Conservation (phyloP, 2,797 vertebrate species). For the Sebastes steindachneri region DNA sequence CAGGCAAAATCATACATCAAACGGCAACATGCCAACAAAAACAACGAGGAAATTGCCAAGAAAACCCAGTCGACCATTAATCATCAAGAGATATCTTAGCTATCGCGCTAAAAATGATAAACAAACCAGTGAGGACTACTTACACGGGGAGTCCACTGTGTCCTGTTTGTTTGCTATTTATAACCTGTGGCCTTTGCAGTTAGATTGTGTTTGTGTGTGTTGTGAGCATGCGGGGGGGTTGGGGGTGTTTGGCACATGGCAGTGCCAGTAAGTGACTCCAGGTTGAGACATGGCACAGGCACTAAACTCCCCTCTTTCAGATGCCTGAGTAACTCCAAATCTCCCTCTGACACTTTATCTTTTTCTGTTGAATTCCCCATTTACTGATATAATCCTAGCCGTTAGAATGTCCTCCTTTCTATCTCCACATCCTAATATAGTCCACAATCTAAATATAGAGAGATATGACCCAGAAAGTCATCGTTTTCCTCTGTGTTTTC, state of each 20-base stretch:
- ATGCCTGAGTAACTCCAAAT: constrained; percentile 1
- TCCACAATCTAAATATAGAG: not conserved
- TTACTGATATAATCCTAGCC: not conserved
- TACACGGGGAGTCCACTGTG: constrained; percentile 57
- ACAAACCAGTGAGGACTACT: constrained; percentile 57
- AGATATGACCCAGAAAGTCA: constrained; percentile 22
- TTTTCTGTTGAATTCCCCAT: not conserved
- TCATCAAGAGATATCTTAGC: not conserved
- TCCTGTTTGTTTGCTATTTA: constrained; percentile 81
- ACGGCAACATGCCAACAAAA: not conserved
- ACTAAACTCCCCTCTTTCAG: constrained; percentile 18
- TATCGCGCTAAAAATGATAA: constrained; percentile 31
- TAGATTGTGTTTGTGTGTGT: constrained; percentile 72
- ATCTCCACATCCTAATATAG: not conserved
- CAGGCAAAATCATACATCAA: not conserved
- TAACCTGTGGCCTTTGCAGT: constrained; percentile 81
- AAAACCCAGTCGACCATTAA: not conserved
- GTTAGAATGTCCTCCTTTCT: not conserved
- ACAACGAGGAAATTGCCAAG: not conserved
- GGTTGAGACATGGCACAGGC: constrained; percentile 38
- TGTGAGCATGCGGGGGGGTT: constrained; percentile 19
- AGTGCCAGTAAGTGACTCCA: constrained; percentile 45
- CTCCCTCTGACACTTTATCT: not conserved
- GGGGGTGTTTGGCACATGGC: constrained; percentile 37
- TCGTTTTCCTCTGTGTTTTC: not conserved